Evolutionary conservation across 2,797 vertebrate species (phyloP).

Genomic region (Tapirus indicus): DNA sequence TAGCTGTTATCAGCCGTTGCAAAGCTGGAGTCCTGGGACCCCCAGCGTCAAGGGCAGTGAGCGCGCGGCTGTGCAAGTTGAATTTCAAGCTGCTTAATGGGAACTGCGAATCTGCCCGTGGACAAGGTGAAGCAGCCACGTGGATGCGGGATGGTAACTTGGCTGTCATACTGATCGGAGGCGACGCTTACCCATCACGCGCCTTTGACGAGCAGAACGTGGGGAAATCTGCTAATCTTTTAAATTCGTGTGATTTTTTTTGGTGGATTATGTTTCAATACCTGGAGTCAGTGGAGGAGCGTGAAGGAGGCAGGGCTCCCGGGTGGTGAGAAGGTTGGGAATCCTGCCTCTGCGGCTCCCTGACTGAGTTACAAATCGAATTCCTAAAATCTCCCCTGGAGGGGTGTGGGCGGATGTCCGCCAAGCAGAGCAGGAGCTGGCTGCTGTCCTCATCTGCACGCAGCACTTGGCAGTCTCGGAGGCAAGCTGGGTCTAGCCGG

Average conservation of each 20-base stretch:
- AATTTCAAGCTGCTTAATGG: neutral
- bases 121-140: rapidly evolving
- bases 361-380: too few species aligned
- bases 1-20: too few species aligned
- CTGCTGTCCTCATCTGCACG: neutral
- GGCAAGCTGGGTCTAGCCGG: neutral
- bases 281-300: neutral
- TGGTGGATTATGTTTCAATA: neutral
- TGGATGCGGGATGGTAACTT: rapidly evolving
- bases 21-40: neutral
- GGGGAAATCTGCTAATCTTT: neutral
- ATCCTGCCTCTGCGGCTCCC: neutral
- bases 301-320: neutral
- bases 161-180: rapidly evolving
- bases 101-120: too few species aligned
- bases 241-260: neutral
- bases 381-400: neutral
- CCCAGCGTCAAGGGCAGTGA: neutral
- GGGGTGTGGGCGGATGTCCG: too few species aligned
- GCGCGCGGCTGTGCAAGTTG: rapidly evolving
- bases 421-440: neutral
- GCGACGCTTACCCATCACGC: rapidly evolving
- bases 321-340: too few species aligned
- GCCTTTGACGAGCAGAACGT: neutral
- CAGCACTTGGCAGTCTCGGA: neutral